Evolutionary conservation across 2,888 invertebrate genomes (phyloP), one percentile per base, ranked within the genome.

Genomic region (Rotaria magnacalcarata): DNA sequence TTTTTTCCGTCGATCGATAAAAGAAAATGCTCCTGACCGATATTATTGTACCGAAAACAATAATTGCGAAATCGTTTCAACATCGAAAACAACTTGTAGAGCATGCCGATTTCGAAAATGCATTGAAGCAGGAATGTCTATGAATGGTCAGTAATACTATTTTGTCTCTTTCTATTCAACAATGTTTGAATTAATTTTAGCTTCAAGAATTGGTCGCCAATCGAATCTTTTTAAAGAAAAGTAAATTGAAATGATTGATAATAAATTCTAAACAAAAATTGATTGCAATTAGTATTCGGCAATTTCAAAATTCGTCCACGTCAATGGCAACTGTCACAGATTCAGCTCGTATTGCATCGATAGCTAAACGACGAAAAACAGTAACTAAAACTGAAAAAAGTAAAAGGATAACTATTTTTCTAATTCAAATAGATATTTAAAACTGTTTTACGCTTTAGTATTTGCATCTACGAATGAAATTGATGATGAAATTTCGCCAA

Each of bases 21-120:
- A 80, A 80, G 80, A 80, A 43, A 80, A 80, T 80, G 80, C 80
- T 24, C 47, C 80, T n/a, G 80, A 80, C 3, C 21, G 80, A n/a
- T 80, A 80, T 80, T 47, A 14, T 1, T 80, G 80, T 47, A 14
- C 7, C 4, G 80, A 80, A 80, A 80, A 80, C 47, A 80, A 80
- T 47, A 80, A 80, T 47, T 80, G 80, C 34, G 80, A 80, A 47
- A 47, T 80, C 2, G 1, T 4, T 47, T 21, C 80, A 43, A 24
- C 80, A 47, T 80, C 80, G 7, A 80, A 80, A 80, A 47, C 47
- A 24, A 80, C 47, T 11, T 80, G 80, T n/a, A 19, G 80, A n/a
- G 47, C 80, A n/a, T 80, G 80, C 47, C 4, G 80, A 80, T 80
- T 80, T 80, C 47, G n/a, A 47, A 80, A 80, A 80, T 80, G 80